phyloP scores from a whole-genome alignment of 2,113 vertebrate genomes.

The Eira barbara region DNA sequence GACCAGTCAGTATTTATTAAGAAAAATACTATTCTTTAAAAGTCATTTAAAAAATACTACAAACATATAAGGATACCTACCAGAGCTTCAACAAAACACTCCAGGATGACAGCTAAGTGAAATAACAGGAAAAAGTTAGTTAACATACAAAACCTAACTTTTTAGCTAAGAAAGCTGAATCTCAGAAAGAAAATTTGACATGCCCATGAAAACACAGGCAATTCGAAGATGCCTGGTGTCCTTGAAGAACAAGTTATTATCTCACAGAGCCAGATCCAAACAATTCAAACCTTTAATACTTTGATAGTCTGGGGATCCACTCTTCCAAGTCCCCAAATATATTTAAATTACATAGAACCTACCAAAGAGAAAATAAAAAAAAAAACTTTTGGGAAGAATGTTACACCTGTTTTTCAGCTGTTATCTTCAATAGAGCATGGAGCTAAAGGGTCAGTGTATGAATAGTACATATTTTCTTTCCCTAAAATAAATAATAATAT shows the following conservation, averaged over 20 bases:
- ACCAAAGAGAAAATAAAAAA: neutral
- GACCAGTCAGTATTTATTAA: neutral
- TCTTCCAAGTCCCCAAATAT: neutral
- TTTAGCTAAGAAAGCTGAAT: neutral
- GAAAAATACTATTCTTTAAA: neutral
- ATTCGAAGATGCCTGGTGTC: neutral
- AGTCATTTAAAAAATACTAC: neutral
- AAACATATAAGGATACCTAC: neutral
- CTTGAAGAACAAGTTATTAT: neutral
- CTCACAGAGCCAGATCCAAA: neutral
- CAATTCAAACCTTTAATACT: neutral
- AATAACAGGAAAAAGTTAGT: neutral
- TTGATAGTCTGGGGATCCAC: neutral
- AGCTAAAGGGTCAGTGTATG: neutral
- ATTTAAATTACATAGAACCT: neutral
- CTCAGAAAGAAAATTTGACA: neutral
- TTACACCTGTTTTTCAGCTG: neutral
- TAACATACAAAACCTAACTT: neutral
- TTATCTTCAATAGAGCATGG: neutral
- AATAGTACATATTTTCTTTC: slow-evolving; percentile 1
- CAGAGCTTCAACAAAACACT: neutral
- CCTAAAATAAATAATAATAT: slow-evolving; percentile 48
- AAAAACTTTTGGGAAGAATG: neutral
- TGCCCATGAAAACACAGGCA: neutral
- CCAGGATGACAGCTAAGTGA: neutral